These are phyloP conservation scores for Rhagoletis pomonella DNA, from an alignment of 1,140 invertebrate genomes.

Conservation along the genomic window DNA sequence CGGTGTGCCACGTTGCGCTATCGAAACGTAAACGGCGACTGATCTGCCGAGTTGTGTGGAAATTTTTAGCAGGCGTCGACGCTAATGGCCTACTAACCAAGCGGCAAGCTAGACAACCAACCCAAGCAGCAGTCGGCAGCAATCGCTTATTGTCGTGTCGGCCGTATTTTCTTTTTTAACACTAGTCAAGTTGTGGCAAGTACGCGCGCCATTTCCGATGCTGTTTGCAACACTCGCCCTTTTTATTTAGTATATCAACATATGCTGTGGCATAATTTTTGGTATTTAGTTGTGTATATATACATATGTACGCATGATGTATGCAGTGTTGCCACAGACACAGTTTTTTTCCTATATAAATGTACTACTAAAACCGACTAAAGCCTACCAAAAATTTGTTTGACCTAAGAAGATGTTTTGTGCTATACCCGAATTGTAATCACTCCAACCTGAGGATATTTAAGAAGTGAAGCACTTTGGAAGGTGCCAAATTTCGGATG, in stretches of 20 bases:
- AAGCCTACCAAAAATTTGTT: too few species aligned
- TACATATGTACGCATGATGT: too few species aligned
- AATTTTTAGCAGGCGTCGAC: conserved; percentile 31
- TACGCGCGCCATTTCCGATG: background rate
- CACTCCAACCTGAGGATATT: too few species aligned
- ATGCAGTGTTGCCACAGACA: background rate
- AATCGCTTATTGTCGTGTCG: conserved; percentile 1
- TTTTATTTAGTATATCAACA: too few species aligned
- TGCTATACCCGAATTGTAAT: too few species aligned
- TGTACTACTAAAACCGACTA: too few species aligned
- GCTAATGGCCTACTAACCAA: background rate
- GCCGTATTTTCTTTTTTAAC: background rate
- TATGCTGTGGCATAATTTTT: too few species aligned
- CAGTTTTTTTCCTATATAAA: too few species aligned
- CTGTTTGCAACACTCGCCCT: background rate
- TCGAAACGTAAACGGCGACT: conserved; percentile 42
- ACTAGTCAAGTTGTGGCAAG: background rate
- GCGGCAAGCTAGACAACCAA: background rate
- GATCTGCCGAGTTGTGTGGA: conserved; percentile 26
- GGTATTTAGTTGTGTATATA: too few species aligned
- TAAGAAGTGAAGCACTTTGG: too few species aligned
- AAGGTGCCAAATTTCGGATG: too few species aligned
- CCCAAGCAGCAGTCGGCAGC: background rate
- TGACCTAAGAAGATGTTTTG: too few species aligned
- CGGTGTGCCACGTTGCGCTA: background rate